phyloP scores from a whole-genome alignment of 2,797 vertebrate genomes.

The Myripristis jacobus region DNA sequence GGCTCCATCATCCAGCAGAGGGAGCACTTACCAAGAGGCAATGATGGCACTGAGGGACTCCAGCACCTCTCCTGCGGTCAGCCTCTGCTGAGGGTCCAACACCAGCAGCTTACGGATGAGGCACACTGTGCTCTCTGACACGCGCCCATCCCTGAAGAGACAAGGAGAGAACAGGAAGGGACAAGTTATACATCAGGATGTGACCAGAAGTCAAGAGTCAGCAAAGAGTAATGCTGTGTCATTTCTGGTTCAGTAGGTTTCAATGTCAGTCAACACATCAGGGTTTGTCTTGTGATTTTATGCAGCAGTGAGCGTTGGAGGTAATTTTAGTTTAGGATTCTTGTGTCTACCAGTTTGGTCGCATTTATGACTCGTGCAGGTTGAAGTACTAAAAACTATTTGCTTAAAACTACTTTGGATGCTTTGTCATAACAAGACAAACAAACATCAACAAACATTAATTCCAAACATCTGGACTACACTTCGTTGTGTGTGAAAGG shows the following conservation, averaged over 20 bases:
- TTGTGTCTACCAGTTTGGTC: not conserved
- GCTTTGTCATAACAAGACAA: not conserved
- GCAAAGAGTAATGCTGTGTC: not conserved
- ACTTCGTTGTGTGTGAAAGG: not conserved
- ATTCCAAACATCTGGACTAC: not conserved
- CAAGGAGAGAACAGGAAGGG: not conserved
- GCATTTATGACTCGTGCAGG: too few species aligned
- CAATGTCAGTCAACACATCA: not conserved
- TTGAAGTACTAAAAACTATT: not conserved
- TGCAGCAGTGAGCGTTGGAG: not conserved
- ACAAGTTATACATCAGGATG: constrained; percentile 2
- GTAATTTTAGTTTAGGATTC: not conserved
- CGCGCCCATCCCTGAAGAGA: constrained; percentile 90
- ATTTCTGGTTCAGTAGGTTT: not conserved
- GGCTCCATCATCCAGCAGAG: constrained; percentile 56
- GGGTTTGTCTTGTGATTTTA: not conserved
- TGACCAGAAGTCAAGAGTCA: not conserved
- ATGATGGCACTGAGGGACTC: constrained; percentile 97
- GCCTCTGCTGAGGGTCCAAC: constrained; percentile 95
- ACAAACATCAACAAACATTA: not conserved
- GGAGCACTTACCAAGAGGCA: constrained; percentile 89
- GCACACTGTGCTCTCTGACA: constrained; percentile 98
- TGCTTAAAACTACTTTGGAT: not conserved
- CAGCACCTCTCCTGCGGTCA: constrained; percentile 93
- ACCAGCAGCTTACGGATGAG: constrained; percentile 98